Conservation (phyloP, 2,797 vertebrate genomes). For the Philypnodon macrostomus region DNA sequence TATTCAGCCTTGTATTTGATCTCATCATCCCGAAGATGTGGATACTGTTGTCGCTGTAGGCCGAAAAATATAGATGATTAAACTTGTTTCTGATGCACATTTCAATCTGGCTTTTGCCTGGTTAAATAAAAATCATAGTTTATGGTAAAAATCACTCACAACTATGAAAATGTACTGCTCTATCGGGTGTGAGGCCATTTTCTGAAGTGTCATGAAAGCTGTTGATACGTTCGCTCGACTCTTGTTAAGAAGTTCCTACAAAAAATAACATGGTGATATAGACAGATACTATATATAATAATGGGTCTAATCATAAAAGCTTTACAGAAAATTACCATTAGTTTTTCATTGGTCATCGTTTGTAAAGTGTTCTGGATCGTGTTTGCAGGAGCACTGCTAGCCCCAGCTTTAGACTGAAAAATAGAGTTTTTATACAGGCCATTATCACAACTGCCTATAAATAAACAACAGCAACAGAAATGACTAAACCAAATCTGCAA, state of each 20-base stretch:
- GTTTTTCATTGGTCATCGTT: conserved; percentile 51
- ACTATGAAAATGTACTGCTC: conserved; percentile 38
- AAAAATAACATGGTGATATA: neutral
- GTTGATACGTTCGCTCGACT: conserved; percentile 30
- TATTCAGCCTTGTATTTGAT: conserved; percentile 26
- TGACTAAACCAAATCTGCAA: no score
- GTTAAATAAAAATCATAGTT: no score
- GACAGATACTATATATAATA: no score
- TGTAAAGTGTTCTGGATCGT: conserved; percentile 8
- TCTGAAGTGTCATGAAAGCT: conserved; percentile 36
- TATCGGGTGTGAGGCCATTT: conserved; percentile 2
- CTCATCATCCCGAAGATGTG: conserved; percentile 2
- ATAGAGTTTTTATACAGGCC: no score
- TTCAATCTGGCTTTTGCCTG: no score
- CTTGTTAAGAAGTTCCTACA: conserved; percentile 57
- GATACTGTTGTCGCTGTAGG: conserved; percentile 49
- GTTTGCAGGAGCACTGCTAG: conserved; percentile 1
- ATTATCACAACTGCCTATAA: no score
- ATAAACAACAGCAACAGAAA: no score
- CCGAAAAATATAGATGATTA: neutral
- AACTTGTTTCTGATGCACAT: neutral
- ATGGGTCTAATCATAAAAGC: no score
- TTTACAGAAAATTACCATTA: conserved; percentile 57
- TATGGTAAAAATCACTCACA: conserved; percentile 50
- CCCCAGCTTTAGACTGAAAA: conserved; percentile 31